Percentiles rank a stretch among this genome's conserved stretches.
Evolutionary conservation across 2,888 invertebrate species (phyloP).

Genomic region (Tanypteryx hageni): DNA sequence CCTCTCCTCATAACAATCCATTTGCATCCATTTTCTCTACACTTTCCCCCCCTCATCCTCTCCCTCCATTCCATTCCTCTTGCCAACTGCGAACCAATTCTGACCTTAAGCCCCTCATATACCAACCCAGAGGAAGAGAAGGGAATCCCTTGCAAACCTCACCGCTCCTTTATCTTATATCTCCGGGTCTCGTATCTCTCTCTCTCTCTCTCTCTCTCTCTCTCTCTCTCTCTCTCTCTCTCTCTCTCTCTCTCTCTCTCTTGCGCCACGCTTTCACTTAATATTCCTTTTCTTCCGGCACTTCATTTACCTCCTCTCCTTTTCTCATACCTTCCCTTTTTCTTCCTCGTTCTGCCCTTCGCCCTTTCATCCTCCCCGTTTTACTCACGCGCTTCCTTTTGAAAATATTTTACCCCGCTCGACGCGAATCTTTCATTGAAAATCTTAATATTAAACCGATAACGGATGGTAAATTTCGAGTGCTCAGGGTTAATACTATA

Average conservation of each 20-base stretch:
- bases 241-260: too few relatives aligned
- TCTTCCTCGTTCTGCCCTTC: not conserved
- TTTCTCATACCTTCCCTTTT: not conserved
- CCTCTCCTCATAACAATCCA: not conserved
- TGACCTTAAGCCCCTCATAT: not conserved
- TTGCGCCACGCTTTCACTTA: too few relatives aligned
- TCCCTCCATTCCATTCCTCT: not conserved
- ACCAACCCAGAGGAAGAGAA: not conserved
- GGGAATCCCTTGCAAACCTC: not conserved
- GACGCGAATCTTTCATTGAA: too few relatives aligned
- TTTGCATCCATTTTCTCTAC: conserved; percentile 22
- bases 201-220: not conserved
- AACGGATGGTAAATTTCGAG: too few relatives aligned
- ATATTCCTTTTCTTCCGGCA: too few relatives aligned
- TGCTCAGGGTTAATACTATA: too few relatives aligned
- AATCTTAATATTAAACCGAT: too few relatives aligned
- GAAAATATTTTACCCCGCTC: too few relatives aligned
- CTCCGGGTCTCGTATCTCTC: not conserved
- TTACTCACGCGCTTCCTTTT: too few relatives aligned
- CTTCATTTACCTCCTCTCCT: not conserved
- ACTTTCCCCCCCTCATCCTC: not conserved
- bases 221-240: too few relatives aligned
- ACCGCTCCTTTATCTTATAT: not conserved
- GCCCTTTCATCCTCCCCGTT: too few relatives aligned
- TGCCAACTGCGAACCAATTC: conserved; percentile 3